Percentiles rank a stretch among this genome's conserved stretches.
These are phyloP conservation scores for Lasiurus borealis DNA, from an alignment of 2,113 vertebrate species.

Conservation along the genomic window DNA sequence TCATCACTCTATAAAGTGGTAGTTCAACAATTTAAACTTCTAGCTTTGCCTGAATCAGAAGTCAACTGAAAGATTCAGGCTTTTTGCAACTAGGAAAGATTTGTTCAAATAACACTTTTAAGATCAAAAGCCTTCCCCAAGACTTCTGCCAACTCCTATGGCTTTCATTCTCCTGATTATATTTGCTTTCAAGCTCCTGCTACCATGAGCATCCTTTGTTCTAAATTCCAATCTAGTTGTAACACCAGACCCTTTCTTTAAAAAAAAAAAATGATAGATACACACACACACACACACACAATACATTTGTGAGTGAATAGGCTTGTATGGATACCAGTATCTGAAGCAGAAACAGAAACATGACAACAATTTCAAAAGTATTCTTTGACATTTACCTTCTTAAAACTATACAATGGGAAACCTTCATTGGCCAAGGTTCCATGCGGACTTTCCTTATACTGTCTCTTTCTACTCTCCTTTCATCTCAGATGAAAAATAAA, in stretches of 20 bases:
- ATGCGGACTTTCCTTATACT: not conserved
- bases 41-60: slow-evolving; percentile 9
- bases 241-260: not conserved
- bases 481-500: slow-evolving; percentile 2
- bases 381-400: not conserved
- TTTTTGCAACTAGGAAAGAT: not conserved
- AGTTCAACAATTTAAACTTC: slow-evolving; percentile 45
- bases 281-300: not conserved
- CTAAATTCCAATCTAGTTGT: not conserved
- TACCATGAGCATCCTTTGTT: not conserved
- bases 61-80: not conserved
- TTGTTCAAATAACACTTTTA: slow-evolving; percentile 9
- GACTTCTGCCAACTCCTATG: not conserved
- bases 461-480: not conserved
- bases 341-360: slow-evolving; percentile 24
- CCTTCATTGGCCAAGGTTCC: not conserved
- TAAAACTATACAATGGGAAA: not conserved
- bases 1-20: not conserved
- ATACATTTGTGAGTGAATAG: not conserved
- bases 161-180: not conserved
- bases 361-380: slow-evolving; percentile 32
- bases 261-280: not conserved
- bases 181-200: not conserved
- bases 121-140: slow-evolving; percentile 15
- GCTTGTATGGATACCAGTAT: not conserved